Conservation (phyloP, 2,797 vertebrate species). For the Clamator glandarius region DNA sequence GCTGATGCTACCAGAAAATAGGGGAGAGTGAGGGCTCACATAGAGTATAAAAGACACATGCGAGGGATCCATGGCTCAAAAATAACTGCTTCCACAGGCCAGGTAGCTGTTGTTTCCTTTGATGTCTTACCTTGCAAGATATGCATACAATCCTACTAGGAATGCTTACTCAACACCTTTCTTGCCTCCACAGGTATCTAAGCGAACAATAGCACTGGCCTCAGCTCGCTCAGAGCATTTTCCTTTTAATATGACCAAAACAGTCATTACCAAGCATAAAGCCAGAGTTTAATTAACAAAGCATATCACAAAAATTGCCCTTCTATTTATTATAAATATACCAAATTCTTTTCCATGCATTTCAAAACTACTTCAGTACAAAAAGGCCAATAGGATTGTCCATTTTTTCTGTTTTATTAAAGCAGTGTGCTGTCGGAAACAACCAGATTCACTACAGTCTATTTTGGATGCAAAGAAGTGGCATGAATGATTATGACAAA, state of each 20-base stretch:
- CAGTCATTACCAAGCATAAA: neutral
- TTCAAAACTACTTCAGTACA: neutral
- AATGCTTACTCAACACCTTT: neutral
- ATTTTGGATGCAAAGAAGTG: neutral
- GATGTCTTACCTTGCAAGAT: constrained; percentile 19
- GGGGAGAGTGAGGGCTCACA: neutral
- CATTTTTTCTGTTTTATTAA: neutral
- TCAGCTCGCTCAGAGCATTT: neutral
- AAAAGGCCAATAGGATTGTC: neutral
- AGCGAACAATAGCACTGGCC: neutral
- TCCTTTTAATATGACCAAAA: neutral
- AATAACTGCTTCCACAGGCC: neutral
- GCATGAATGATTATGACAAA: neutral
- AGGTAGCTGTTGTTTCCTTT: neutral
- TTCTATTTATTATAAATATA: neutral
- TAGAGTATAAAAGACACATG: neutral
- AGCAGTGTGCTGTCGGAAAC: neutral
- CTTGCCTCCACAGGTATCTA: neutral
- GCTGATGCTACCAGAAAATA: neutral
- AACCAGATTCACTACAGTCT: neutral
- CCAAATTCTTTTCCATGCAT: neutral
- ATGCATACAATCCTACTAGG: neutral
- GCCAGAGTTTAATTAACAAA: neutral
- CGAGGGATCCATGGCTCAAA: too few relatives aligned
- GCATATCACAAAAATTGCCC: neutral